These are phyloP conservation scores for Stenolophus ochropezus DNA, from an alignment of 2,888 invertebrate species.

Conservation along the genomic window DNA sequence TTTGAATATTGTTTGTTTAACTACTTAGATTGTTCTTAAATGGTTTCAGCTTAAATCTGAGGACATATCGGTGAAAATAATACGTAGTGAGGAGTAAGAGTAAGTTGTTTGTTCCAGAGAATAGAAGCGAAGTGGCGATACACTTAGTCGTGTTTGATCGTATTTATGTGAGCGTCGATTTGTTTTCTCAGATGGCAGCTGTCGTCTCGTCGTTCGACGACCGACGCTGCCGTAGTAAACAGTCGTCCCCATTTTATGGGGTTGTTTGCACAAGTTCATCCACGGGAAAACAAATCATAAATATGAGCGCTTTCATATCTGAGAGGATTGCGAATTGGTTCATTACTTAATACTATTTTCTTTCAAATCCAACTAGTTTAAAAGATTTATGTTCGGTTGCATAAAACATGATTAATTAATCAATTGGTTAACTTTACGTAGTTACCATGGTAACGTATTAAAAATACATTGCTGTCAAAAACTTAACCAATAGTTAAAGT, in stretches of 20 bases:
- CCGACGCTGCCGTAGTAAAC: constrained; percentile 18
- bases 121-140: constrained; percentile 28
- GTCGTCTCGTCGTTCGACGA: constrained; percentile 30
- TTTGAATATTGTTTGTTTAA: too few relatives aligned
- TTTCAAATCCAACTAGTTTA: too few relatives aligned
- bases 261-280: constrained; percentile 49
- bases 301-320: not conserved
- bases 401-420: too few relatives aligned
- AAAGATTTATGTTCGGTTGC: too few relatives aligned
- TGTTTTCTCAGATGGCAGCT: constrained; percentile 53
- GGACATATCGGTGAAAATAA: not conserved
- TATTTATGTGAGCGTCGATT: constrained; percentile 44
- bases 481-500: too few relatives aligned
- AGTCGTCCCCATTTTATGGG: constrained; percentile 55
- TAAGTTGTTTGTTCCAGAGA: not conserved
- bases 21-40: too few relatives aligned
- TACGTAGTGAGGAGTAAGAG: not conserved
- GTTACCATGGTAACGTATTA: too few relatives aligned
- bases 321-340: not conserved
- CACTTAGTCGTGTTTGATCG: constrained; percentile 49
- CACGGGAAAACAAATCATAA: constrained; percentile 22
- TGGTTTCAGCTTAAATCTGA: too few relatives aligned
- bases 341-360: not conserved
- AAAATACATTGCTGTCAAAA: too few relatives aligned
- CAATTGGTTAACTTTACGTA: too few relatives aligned